Percentiles rank a stretch among this genome's conserved stretches.
Evolutionary conservation across 2,113 vertebrate genomes (phyloP).

Genomic region (Willisornis vidua): DNA sequence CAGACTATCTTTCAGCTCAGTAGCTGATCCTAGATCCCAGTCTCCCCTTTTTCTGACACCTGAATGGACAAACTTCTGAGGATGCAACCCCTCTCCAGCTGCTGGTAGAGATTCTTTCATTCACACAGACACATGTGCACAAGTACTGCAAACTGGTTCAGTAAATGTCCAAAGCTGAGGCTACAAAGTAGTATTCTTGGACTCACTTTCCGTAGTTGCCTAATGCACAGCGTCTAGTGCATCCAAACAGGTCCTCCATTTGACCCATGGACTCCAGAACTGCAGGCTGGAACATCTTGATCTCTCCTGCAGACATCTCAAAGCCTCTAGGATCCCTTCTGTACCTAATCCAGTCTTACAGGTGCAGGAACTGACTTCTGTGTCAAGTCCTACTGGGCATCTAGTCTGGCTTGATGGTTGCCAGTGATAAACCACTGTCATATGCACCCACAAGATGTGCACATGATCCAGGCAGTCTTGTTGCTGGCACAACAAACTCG

Average conservation of each 20-base stretch:
- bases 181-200: background rate
- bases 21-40: background rate
- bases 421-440: background rate
- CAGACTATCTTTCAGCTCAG: background rate
- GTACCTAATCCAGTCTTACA: background rate
- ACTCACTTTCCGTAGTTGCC: background rate
- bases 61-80: background rate
- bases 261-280: background rate
- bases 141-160: background rate
- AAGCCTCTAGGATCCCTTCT: background rate
- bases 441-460: rapidly evolving
- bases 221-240: background rate
- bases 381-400: background rate
- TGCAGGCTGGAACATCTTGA: background rate
- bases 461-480: background rate
- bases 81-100: background rate
- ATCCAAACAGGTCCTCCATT: background rate
- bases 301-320: background rate
- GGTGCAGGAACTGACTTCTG: background rate
- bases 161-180: background rate
- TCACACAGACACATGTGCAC: rapidly evolving
- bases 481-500: background rate
- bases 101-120: background rate
- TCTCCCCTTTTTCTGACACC: background rate
- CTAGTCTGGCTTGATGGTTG: background rate